phyloP scores from a whole-genome alignment of 2,113 vertebrate species.

The Psammodynastes pulverulentus region DNA sequence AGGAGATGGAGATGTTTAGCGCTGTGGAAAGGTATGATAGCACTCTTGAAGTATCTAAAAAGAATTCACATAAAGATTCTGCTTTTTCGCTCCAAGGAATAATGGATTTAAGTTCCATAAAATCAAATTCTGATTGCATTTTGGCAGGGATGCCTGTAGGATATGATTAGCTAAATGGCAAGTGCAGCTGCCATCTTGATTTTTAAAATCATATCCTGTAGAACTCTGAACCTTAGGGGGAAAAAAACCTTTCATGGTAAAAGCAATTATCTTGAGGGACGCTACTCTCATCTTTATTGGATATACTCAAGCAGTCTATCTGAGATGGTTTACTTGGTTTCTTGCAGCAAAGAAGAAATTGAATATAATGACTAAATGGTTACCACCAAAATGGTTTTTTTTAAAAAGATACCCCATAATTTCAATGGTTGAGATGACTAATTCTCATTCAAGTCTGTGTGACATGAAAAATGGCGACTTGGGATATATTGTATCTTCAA shows the following conservation, averaged over 20 bases:
- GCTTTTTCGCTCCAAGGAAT: neutral
- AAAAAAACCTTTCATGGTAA: neutral
- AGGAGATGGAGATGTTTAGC: neutral
- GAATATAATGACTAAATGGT: no score
- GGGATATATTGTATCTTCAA: no score
- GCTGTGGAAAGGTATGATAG: neutral
- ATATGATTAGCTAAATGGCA: neutral
- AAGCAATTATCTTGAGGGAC: neutral
- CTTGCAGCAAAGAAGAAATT: no score
- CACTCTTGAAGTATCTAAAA: neutral
- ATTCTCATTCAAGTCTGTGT: neutral
- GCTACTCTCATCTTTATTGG: neutral
- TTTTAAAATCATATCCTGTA: neutral
- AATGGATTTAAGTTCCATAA: neutral
- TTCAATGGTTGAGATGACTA: neutral
- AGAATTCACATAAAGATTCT: neutral
- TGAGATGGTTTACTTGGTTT: neutral
- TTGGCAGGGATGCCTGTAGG: neutral
- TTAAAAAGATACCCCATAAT: neutral
- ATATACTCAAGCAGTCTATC: neutral
- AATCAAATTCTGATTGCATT: neutral
- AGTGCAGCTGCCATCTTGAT: neutral
- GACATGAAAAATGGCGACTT: neutral
- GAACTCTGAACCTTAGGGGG: neutral
- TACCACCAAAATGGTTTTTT: no score